Evolutionary conservation across 2,113 vertebrate genomes (phyloP), one percentile per base, ranked within the genome.

Genomic region (Alouatta palliata): DNA sequence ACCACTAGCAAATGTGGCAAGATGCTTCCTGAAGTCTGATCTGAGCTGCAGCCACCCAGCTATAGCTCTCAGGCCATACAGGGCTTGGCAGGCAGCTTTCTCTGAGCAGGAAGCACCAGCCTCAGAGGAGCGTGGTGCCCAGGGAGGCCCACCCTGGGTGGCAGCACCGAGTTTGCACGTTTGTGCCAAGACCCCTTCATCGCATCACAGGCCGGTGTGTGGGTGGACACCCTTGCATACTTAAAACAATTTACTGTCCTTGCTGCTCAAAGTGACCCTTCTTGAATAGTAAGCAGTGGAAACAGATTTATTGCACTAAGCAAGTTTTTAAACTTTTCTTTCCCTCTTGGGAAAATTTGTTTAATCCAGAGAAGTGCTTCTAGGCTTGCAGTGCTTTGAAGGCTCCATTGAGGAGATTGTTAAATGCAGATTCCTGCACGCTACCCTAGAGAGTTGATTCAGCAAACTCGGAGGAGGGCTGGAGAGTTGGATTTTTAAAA

Each of bases 61-160:
- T 12, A 3, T 7, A 52, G 40, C 85, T 37, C 7, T 79, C 40
- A 80, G 23, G 56, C 19, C 25, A 1, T 25, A 3, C 43, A 9
- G 71, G 30, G 35, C 20, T 68, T 5, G 58, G 45, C n/a, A 30
- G 87, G 73, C 17, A 47, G n/a, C 40, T 25, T 82, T 45, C 45
- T 82, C n/a, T 5, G 35, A 58, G 40, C 54, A 27, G 76, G 27
- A 58, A 58, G n/a, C 35, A 47, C 37, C 8, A 13, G 64, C 43
- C 32, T 7, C 14, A 3, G 20, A 4, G 37, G 40, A 19, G 20
- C 9, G 1, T 25, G 2, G 9, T 3, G 8, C 13, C 20, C 0
- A 0, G 11, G 56, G 16, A 25, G 21, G 6, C 21, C 2, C 8
- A 19, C 12, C 23, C 25, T 0, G 4, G 27, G 58, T 8, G 23